phyloP scores from a whole-genome alignment of 2,797 vertebrate species.

The Geotrypetes seraphini region DNA sequence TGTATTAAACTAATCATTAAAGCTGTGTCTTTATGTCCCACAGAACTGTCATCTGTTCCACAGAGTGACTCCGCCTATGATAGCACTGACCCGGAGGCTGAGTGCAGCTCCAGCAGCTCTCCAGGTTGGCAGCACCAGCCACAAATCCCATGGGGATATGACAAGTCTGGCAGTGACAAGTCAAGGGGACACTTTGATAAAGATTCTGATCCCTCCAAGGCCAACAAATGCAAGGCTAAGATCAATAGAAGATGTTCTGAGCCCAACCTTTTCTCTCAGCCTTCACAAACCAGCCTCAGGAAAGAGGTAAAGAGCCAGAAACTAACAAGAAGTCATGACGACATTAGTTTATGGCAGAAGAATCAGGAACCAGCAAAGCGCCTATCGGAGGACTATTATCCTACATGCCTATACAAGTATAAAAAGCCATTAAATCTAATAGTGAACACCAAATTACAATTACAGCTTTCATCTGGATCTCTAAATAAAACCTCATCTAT shows the following conservation, averaged over 20 bases:
- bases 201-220: slow-evolving; percentile 13
- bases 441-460: slow-evolving; percentile 29
- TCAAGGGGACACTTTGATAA: slow-evolving; percentile 3
- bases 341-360: slow-evolving; percentile 45
- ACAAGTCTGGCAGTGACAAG: neutral
- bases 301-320: slow-evolving; percentile 32
- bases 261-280: slow-evolving; percentile 61
- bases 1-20: too few relatives aligned
- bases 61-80: slow-evolving; percentile 89
- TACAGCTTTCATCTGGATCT: slow-evolving; percentile 15
- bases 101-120: slow-evolving; percentile 29
- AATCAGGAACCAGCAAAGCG: slow-evolving; percentile 53
- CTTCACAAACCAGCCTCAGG: slow-evolving; percentile 24
- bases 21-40: slow-evolving; percentile 9
- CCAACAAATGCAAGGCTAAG: slow-evolving; percentile 21
- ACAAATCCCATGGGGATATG: neutral
- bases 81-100: slow-evolving; percentile 77
- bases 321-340: slow-evolving; percentile 73
- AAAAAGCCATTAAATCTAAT: slow-evolving; percentile 28
- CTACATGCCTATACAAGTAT: slow-evolving; percentile 17
- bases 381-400: slow-evolving; percentile 58
- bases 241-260: slow-evolving; percentile 78
- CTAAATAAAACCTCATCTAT: slow-evolving; percentile 53
- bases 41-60: slow-evolving; percentile 65
- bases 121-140: slow-evolving; percentile 6